Percentiles rank a stretch among this genome's conserved stretches.
These are phyloP conservation scores for Cyanoderma ruficeps DNA, from an alignment of 2,113 vertebrate genomes.

Conservation along the genomic window DNA sequence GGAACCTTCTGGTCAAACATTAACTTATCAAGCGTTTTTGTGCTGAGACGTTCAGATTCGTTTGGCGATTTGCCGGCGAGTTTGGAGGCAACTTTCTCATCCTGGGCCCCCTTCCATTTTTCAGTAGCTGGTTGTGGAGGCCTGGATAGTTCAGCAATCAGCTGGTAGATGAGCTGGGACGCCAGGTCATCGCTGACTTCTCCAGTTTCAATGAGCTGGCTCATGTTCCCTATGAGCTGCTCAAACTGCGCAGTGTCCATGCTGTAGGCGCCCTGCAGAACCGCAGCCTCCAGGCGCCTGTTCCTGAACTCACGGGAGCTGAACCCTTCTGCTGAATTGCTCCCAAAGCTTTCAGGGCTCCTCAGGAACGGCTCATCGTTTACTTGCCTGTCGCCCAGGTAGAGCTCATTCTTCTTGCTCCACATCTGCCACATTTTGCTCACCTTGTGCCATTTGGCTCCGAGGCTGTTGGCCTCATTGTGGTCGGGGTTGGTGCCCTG, in stretches of 20 bases:
- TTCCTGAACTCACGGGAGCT: constrained; percentile 48
- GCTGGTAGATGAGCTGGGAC: constrained; percentile 79
- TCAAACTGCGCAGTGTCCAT: constrained; percentile 79
- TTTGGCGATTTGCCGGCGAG: constrained; percentile 65
- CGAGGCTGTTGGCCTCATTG: constrained; percentile 68
- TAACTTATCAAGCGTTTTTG: constrained; percentile 38
- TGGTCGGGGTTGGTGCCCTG: not conserved
- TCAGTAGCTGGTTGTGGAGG: constrained; percentile 5
- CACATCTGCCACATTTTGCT: constrained; percentile 76
- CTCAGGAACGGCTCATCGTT: constrained; percentile 56
- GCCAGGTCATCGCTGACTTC: constrained; percentile 81
- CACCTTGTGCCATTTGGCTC: constrained; percentile 77
- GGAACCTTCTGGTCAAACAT: constrained; percentile 60
- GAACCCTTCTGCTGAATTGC: constrained; percentile 46
- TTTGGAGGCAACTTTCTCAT: constrained; percentile 33
- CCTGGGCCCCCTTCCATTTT: constrained; percentile 62
- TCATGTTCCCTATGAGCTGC: constrained; percentile 84
- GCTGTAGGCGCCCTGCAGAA: constrained; percentile 75
- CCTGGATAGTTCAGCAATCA: constrained; percentile 76
- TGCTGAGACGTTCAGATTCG: constrained; percentile 47
- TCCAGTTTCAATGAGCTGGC: constrained; percentile 78
- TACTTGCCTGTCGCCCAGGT: constrained; percentile 62
- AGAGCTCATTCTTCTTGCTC: constrained; percentile 76
- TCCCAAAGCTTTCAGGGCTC: constrained; percentile 46
- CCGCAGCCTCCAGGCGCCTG: constrained; percentile 66